Conservation (phyloP, 2,888 invertebrate genomes). For the Oligia strigilis region DNA sequence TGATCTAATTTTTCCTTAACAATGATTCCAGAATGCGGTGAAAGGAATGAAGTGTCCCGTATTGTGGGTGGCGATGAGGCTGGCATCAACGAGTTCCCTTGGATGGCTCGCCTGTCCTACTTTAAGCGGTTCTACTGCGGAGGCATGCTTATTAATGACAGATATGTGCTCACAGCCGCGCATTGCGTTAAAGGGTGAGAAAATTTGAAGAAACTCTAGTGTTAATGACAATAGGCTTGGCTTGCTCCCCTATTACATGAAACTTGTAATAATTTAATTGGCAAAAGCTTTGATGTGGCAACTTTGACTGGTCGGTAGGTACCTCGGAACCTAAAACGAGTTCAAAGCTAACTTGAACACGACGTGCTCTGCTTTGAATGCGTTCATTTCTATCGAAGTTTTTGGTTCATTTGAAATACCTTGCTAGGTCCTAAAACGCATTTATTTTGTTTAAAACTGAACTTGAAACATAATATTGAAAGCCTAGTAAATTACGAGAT, state of each 20-base stretch:
- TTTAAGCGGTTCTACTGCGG: constrained; percentile 97
- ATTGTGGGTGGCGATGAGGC: constrained; percentile 96
- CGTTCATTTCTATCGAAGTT: not conserved
- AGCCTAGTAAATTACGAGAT: not conserved
- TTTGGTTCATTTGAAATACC: not conserved
- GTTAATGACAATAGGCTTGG: not conserved
- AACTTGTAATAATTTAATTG: not conserved
- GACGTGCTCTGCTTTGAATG: not conserved
- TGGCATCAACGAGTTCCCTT: constrained; percentile 95
- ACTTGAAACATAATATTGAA: not conserved
- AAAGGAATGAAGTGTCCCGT: constrained; percentile 94
- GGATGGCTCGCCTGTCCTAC: constrained; percentile 96
- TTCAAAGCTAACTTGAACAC: not conserved
- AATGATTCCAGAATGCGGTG: constrained; percentile 93
- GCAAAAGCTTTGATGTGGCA: not conserved
- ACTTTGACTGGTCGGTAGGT: no score
- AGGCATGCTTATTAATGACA: constrained; percentile 96
- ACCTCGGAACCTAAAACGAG: not conserved
- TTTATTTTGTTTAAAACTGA: not conserved
- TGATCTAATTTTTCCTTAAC: not conserved
- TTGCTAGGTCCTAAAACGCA: not conserved
- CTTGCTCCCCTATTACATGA: not conserved
- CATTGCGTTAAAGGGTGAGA: constrained; percentile 97
- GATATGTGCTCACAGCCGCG: constrained; percentile 96
- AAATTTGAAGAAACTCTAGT: not conserved